These are phyloP conservation scores for Sphecodes monilicornis DNA, from an alignment of 2,888 invertebrate species.

Conservation along the genomic window DNA sequence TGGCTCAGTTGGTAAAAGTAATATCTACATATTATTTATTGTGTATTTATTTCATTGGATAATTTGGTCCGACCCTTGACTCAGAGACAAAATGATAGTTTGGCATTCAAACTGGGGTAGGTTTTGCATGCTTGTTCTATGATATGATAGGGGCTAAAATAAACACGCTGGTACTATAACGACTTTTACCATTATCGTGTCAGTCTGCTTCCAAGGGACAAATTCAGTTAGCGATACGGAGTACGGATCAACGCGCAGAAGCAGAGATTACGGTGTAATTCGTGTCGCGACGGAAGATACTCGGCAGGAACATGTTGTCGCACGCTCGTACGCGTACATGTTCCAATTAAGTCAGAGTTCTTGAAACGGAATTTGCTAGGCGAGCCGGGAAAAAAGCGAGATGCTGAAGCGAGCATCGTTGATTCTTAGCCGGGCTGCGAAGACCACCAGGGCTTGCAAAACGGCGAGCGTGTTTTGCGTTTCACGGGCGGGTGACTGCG, in stretches of 20 bases:
- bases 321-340: not conserved
- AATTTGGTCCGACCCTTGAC: too few relatives aligned
- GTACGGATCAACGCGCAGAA: not conserved
- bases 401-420: slow-evolving; percentile 51
- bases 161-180: too few relatives aligned
- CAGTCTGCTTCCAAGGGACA: not conserved
- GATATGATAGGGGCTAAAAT: too few relatives aligned
- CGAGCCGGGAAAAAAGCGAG: slow-evolving; percentile 12
- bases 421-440: slow-evolving; percentile 21
- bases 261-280: not conserved
- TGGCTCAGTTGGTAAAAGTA: too few relatives aligned
- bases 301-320: slow-evolving; percentile 5
- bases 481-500: not conserved
- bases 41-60: too few relatives aligned
- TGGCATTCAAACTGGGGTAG: too few relatives aligned
- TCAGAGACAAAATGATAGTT: too few relatives aligned
- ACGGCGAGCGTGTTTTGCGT: slow-evolving; percentile 9
- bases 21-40: too few relatives aligned
- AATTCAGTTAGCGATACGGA: not conserved
- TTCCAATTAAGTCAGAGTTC: slow-evolving; percentile 44
- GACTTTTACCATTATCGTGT: not conserved
- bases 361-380: slow-evolving; percentile 10
- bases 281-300: not conserved
- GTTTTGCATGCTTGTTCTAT: too few relatives aligned
- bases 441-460: slow-evolving; percentile 10